Evolutionary conservation across 2,888 invertebrate genomes (phyloP).

Genomic region (Drosophila recens): DNA sequence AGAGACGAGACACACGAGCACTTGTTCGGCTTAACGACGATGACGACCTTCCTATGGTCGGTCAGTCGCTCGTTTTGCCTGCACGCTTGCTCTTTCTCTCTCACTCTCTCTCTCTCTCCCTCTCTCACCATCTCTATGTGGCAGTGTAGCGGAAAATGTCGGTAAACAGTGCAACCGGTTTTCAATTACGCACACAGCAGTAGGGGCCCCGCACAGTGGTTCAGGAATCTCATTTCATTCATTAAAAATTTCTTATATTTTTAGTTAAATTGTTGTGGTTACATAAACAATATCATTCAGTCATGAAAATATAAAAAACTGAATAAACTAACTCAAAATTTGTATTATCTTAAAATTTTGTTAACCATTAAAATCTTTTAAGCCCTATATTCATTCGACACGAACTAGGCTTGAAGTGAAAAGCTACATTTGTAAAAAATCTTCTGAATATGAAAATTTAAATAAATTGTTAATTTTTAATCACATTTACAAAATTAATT

Average conservation of each 20-base stretch:
- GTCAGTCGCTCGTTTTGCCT: conserved; percentile 33
- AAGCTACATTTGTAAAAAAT: too few species aligned
- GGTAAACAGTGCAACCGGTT: conserved; percentile 81
- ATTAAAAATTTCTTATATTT: background rate
- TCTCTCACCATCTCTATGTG: conserved; percentile 22
- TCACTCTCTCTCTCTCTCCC: background rate
- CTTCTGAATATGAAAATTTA: too few species aligned
- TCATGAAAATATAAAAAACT: too few species aligned
- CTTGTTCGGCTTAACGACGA: conserved; percentile 71
- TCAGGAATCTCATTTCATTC: background rate
- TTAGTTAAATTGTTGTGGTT: too few species aligned
- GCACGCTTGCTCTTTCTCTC: conserved; percentile 18
- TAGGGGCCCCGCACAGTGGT: conserved; percentile 34
- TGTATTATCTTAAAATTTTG: too few species aligned
- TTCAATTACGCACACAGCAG: conserved; percentile 61
- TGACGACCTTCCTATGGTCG: conserved; percentile 71
- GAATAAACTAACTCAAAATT: too few species aligned
- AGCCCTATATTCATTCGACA: too few species aligned
- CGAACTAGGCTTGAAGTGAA: too few species aligned
- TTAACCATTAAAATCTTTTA: too few species aligned
- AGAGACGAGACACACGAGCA: conserved; percentile 39
- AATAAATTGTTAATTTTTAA: too few species aligned
- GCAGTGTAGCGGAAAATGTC: conserved; percentile 76
- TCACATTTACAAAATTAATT: too few species aligned
- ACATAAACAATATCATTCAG: too few species aligned